A percentile compares a stretch with the other conserved stretches of the same genome.
Evolutionary conservation across 2,888 invertebrate species (phyloP).

Genomic region (Dichetophora obliterata): DNA sequence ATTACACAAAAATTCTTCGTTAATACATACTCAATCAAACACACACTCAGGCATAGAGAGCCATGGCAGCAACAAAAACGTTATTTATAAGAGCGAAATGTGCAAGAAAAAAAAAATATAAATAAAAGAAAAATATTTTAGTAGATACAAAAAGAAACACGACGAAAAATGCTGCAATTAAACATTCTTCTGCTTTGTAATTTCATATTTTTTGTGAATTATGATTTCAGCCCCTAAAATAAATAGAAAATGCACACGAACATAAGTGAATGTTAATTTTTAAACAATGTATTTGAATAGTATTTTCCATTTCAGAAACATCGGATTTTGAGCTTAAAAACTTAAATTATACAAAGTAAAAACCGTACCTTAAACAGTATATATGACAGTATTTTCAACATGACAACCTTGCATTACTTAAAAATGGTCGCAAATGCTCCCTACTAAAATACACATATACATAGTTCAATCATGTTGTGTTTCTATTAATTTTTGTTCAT

Average conservation of each 20-base stretch:
- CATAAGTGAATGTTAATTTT: neutral
- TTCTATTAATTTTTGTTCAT: neutral
- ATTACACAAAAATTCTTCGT: conserved; percentile 13
- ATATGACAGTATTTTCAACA: too few species aligned
- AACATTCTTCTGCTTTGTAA: neutral
- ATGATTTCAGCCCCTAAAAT: neutral
- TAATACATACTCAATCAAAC: neutral
- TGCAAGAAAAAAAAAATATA: conserved; percentile 9
- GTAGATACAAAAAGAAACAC: neutral
- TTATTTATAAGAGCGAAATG: conserved; percentile 29
- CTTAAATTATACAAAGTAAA: too few species aligned
- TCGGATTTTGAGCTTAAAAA: neutral
- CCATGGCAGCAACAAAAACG: neutral
- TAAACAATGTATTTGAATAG: neutral
- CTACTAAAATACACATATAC: neutral
- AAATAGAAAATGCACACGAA: neutral
- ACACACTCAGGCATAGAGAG: neutral
- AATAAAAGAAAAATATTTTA: neutral
- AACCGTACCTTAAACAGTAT: too few species aligned
- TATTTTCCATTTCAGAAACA: neutral
- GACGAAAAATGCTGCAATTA: conserved; percentile 4
- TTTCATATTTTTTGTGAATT: neutral
- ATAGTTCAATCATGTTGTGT: conserved; percentile 1
- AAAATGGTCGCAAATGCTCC: neutral
- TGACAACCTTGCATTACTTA: neutral